Base-by-base conservation (phyloP, 2,797 vertebrate genomes). In the Halcyon leucocephala region DNA sequence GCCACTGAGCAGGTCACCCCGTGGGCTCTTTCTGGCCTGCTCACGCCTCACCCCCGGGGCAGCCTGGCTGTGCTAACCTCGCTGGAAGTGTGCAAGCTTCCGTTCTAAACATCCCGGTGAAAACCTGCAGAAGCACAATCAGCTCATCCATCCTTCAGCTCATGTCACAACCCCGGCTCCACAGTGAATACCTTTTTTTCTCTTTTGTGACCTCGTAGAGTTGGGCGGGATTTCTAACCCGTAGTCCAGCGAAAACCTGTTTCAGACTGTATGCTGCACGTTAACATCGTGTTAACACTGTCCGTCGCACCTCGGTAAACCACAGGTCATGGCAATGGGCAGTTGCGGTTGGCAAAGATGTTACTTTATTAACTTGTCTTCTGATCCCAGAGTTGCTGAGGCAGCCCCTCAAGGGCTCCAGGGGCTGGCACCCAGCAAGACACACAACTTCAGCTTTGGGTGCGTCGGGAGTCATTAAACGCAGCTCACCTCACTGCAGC, bases 381-480 rank as follows among this genome's bases (percentile, higher is more conserved):
- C 44, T 19, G 22, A 7, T 5, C 54, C 49, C 1, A 5, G 41
- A 22, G 67, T 29, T 42, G 67, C 62, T 13, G 70, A 12, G 49
- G 73, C 58, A 37, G 54, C 29, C 13, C 7, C 52, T 21, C 33
- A 1, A 11, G 77, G 22, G 16, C 14, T 3, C 0, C 6, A 2
- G 7, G 7, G 16, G 29, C 6, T 29, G 3, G 3, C 2, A 12
- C 33, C 20, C 60, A 18, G 21, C 25, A 3, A 9, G n/a, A 7
- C 2, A 1, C 4, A 1, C 26, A 6, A 0, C 2, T 3, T 35
- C 70, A 20, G 31, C 39, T 20, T 0, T 2, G 4, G 14, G 21
- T 10, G 0, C 26, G 10, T 1, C 57, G 1, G 33, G 21, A 35
- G 25, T 0, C 12, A 2, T 0, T 12, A 13, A 10, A 5, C 0